Percentiles rank a stretch among this genome's conserved stretches.
Conservation (phyloP, 2,113 vertebrate genomes). For the Cnemophilus loriae region DNA sequence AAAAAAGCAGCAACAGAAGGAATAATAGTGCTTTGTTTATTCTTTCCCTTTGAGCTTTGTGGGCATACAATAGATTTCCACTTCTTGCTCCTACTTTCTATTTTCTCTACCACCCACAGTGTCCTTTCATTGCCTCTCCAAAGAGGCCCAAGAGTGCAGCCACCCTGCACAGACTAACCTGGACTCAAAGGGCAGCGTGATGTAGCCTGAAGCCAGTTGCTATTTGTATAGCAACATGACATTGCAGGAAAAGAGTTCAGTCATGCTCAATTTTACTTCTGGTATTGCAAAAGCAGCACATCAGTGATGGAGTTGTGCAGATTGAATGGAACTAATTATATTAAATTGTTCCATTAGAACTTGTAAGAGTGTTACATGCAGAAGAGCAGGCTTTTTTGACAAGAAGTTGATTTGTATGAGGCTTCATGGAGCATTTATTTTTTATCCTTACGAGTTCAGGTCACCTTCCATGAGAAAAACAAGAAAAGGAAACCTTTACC, state of each 20-base stretch:
- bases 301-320: background rate
- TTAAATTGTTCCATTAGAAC: background rate
- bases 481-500: background rate
- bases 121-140: slow-evolving; percentile 15
- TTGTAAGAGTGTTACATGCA: background rate
- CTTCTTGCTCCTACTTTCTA: slow-evolving; percentile 33
- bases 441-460: background rate
- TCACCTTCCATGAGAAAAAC: background rate
- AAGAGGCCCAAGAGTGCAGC: background rate
- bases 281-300: background rate
- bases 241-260: slow-evolving; percentile 5
- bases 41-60: slow-evolving; percentile 38
- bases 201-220: background rate
- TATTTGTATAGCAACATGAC: background rate
- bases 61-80: slow-evolving; percentile 20
- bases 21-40: slow-evolving; percentile 39
- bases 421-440: background rate
- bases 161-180: background rate
- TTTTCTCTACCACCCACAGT: slow-evolving; percentile 41
- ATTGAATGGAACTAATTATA: background rate
- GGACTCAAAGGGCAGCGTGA: background rate
- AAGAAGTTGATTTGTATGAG: background rate
- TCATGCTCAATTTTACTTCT: slow-evolving; percentile 26
- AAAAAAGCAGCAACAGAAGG: background rate
- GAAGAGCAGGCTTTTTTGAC: background rate